Evolutionary conservation across 2,113 vertebrate genomes (phyloP).

Genomic region (Spilogale gracilis): DNA sequence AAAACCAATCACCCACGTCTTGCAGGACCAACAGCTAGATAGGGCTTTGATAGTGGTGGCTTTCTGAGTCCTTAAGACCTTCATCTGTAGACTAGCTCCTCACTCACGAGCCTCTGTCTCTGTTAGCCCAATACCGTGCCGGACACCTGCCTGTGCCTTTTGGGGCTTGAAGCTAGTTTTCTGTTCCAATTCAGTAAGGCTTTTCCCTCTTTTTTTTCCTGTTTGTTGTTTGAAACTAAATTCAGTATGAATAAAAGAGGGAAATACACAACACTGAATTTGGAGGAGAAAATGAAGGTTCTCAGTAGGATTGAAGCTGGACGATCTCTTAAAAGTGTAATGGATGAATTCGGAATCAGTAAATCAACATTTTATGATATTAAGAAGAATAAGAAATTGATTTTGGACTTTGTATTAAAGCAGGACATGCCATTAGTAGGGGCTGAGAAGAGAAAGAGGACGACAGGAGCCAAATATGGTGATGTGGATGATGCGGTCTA

Average conservation of each 20-base stretch:
- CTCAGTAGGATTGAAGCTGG: constrained; percentile 71
- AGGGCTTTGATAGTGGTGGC: not conserved
- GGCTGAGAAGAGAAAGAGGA: constrained; percentile 72
- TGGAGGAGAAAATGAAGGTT: constrained; percentile 77
- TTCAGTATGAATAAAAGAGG: constrained; percentile 72
- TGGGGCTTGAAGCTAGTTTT: constrained; percentile 22
- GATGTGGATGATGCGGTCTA: constrained; percentile 53
- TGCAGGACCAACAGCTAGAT: not conserved
- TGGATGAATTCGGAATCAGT: constrained; percentile 72
- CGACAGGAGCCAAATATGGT: constrained; percentile 55
- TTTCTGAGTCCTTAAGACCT: not conserved
- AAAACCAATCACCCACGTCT: not conserved
- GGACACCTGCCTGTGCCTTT: not conserved
- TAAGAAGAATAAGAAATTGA: constrained; percentile 75
- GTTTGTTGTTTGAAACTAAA: constrained; percentile 39
- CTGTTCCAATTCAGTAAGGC: not conserved
- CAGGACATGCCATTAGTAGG: constrained; percentile 65
- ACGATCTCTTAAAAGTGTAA: constrained; percentile 66
- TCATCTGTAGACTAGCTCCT: constrained; percentile 15
- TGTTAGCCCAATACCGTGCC: not conserved
- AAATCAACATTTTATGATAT: constrained; percentile 78
- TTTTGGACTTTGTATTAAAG: constrained; percentile 74
- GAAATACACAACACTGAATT: constrained; percentile 70
- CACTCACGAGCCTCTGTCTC: not conserved
- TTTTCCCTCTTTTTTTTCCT: constrained; percentile 11